Evolutionary conservation across 2,113 vertebrate genomes (phyloP).

Genomic region (Muscicapa adusta): DNA sequence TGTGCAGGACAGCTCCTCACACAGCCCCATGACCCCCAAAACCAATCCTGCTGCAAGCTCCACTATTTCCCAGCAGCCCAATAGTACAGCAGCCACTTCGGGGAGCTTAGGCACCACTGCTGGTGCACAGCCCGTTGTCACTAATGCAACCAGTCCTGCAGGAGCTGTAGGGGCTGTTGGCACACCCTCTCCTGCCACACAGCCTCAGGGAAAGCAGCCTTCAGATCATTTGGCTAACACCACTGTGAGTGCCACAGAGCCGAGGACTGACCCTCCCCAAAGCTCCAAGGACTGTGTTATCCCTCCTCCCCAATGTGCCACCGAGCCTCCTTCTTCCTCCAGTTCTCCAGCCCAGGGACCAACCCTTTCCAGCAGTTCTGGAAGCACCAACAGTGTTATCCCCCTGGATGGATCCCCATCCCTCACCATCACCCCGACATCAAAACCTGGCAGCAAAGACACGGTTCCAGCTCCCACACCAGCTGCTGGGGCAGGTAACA

Average conservation of each 20-base stretch:
- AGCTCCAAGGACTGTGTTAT: rapidly evolving
- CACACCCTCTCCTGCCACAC: rapidly evolving
- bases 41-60: rapidly evolving
- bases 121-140: rapidly evolving
- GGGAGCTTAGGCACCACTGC: rapidly evolving
- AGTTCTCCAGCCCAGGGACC: neutral
- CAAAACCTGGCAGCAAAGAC: neutral
- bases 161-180: rapidly evolving
- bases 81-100: rapidly evolving
- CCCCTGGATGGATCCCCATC: rapidly evolving
- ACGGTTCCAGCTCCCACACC: rapidly evolving
- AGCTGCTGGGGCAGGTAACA: neutral
- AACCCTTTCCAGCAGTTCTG: neutral
- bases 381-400: rapidly evolving
- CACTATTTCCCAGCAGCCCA: rapidly evolving
- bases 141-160: rapidly evolving
- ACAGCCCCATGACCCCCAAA: no score
- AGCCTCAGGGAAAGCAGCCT: neutral
- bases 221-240: rapidly evolving
- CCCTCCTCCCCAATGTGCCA: rapidly evolving
- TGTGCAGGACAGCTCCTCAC: neutral
- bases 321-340: neutral
- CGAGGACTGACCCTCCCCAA: neutral
- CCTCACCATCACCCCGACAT: rapidly evolving
- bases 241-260: rapidly evolving